Conservation (phyloP, 2,797 vertebrate genomes). For the Pitangus sulphuratus region DNA sequence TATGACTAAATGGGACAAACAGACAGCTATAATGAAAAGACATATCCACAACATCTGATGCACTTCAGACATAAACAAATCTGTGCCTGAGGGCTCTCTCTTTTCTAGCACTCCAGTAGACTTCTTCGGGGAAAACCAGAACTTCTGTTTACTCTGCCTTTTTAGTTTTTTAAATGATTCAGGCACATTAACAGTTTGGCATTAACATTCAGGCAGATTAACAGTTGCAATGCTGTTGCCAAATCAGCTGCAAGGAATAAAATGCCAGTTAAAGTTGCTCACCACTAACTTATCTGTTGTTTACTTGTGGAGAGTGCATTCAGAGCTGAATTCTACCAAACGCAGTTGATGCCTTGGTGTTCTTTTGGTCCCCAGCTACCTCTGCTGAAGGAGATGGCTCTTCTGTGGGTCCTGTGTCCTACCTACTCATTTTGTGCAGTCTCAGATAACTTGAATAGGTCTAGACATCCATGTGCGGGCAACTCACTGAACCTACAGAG, state of each 20-base stretch:
- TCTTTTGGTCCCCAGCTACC: background rate
- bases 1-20: background rate
- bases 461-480: background rate
- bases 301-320: background rate
- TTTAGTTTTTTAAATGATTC: background rate
- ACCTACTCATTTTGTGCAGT: background rate
- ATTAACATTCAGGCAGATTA: background rate
- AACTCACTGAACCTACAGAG: background rate
- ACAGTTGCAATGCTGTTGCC: background rate
- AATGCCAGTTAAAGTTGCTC: background rate
- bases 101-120: background rate
- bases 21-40: slow-evolving; percentile 24
- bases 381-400: background rate
- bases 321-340: background rate
- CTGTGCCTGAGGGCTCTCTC: background rate
- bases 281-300: background rate
- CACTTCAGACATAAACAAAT: background rate
- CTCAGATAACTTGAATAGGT: background rate
- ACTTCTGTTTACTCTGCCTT: background rate
- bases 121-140: background rate
- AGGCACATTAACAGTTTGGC: background rate
- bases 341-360: background rate
- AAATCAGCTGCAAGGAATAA: background rate
- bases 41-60: slow-evolving; percentile 32
- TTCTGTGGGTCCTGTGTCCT: background rate